Evolutionary conservation across 2,888 invertebrate species (phyloP).

Genomic region (Brachyptera risi): DNA sequence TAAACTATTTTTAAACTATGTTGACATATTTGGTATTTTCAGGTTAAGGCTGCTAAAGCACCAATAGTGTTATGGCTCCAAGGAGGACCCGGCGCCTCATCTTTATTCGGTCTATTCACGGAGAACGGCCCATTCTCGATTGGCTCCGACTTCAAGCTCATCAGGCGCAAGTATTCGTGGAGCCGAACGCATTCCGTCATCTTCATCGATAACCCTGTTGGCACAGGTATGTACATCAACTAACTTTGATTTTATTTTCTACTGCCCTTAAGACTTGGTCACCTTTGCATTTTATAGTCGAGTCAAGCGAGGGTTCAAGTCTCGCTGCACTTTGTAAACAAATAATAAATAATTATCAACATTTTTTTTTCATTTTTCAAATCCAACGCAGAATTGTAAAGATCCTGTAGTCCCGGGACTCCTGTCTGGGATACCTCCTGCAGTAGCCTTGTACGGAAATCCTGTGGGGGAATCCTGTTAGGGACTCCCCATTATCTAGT

Average conservation of each 20-base stretch:
- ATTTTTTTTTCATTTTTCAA: too few species aligned
- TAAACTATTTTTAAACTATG: neutral
- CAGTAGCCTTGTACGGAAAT: too few species aligned
- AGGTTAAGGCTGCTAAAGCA: constrained; percentile 43
- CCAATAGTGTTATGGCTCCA: constrained; percentile 81
- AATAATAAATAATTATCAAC: too few species aligned
- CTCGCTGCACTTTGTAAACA: too few species aligned
- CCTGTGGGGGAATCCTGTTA: too few species aligned
- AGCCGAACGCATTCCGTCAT: constrained; percentile 71
- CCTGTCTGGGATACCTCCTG: too few species aligned
- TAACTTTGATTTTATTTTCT: neutral
- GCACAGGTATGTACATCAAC: constrained; percentile 62
- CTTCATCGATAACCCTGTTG: constrained; percentile 91
- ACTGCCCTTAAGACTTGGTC: neutral
- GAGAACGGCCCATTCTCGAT: constrained; percentile 78
- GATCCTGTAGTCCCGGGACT: too few species aligned
- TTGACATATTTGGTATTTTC: neutral
- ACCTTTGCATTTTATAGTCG: neutral
- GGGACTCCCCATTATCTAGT: too few species aligned
- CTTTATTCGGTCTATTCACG: constrained; percentile 73
- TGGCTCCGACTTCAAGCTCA: constrained; percentile 48
- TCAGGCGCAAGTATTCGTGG: constrained; percentile 73
- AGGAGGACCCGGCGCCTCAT: constrained; percentile 80
- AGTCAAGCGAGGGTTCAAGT: too few species aligned
- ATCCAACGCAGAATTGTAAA: too few species aligned